phyloP scores from a whole-genome alignment of 2,113 vertebrate species.

The Megalops atlanticus region DNA sequence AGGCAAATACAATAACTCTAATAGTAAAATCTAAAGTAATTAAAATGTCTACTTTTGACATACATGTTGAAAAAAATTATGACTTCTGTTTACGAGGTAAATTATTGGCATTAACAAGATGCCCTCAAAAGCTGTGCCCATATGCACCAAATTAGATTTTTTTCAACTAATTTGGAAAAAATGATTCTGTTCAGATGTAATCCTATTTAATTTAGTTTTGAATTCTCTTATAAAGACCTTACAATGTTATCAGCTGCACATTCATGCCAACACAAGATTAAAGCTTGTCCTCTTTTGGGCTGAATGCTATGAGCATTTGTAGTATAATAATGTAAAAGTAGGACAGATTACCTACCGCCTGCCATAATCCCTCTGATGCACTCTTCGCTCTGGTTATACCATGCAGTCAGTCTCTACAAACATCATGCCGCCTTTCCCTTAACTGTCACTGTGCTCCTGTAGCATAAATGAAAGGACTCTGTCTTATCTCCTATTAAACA shows the following conservation, averaged over 20 bases:
- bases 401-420: not conserved
- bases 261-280: conserved; percentile 65
- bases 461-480: not conserved
- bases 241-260: conserved; percentile 32
- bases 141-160: not conserved
- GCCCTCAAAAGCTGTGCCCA: not conserved
- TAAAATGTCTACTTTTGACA: not conserved
- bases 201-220: not conserved
- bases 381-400: not conserved
- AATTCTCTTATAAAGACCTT: not conserved
- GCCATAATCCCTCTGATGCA: not conserved
- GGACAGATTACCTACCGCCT: conserved; percentile 20
- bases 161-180: not conserved
- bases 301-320: not conserved
- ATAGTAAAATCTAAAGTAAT: not conserved
- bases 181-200: not conserved
- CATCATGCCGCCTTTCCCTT: not conserved
- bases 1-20: not conserved
- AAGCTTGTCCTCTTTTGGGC: conserved; percentile 34
- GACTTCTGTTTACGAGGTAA: not conserved
- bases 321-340: not conserved
- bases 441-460: not conserved
- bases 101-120: not conserved
- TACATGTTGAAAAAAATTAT: not conserved
- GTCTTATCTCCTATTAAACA: not conserved